Base-by-base conservation (phyloP, 2,113 vertebrate genomes). In the Eleginops maclovinus region DNA sequence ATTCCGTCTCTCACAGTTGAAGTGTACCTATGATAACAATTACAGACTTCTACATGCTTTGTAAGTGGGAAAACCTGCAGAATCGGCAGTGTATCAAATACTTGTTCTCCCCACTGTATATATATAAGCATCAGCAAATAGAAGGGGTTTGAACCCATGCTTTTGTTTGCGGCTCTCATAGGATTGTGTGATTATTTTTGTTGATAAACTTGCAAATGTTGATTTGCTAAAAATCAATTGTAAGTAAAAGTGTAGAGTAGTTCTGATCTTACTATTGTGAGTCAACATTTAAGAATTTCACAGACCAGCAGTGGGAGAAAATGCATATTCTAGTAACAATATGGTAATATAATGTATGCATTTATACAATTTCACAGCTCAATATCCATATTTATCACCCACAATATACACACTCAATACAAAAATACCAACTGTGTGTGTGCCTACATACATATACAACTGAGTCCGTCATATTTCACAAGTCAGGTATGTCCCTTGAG, bases 391-490 rank as follows among this genome's bases (percentile, higher is more conserved):
- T 65, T 49, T 62, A 56, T 53, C 65, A 75, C 49, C 47, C 16
- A 47, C 54, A 75, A 44, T 50, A 31, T 62, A 72, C 67, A 36
- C 31, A 36, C 0, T 49, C 4, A 24, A 44, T 14, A 31, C 28
- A 44, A 21, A 28, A 36, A 5, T 50, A 75, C 49, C 21, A 41
- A n/a, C n/a, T 72, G 13, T 24, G 46, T 51, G 9, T 75, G 53
- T 61, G 26, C 44, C 56, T 16, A 9, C 22, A 51, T 17, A 70
- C 40, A 51, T 55, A 59, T 22, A 63, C 51, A 58, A 17, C 21
- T 62, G 8, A 72, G 58, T 43, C 73, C 70, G 63, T 90, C 89
- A 90, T 90, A 74, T 71, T 90, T 84, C 24, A 28, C 16, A 17
- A 84, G 81, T 86, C 65, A 81, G 71, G 11, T 49, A 11, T 63